Base-by-base conservation (phyloP, 2,113 vertebrate genomes). In the Sylvilagus bachmani region DNA sequence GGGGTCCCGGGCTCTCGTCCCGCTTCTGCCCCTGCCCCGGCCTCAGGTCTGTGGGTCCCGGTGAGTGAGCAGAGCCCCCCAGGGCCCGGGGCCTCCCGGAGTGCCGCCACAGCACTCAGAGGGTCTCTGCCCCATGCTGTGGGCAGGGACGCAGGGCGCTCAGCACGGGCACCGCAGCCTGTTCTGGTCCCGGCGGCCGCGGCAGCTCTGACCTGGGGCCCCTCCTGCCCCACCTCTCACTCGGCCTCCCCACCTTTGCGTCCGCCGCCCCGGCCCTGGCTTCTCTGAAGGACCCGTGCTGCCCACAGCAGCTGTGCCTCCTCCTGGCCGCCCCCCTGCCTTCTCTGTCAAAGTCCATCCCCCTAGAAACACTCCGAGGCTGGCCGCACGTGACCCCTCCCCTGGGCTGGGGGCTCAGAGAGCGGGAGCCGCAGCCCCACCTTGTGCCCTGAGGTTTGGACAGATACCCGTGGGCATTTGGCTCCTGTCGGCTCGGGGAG, bases 211-310 rank as follows among this genome's bases (percentile, higher is more conserved):
- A 51, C 75, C 75, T 53, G 44, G 19, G 22, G 27, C 75, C 25
- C 6, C 4, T 31, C 5, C 11, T 33, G 17, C 17, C 44, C 5
- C 24, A 9, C 22, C 31, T 5, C 6, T 5, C 24, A 11, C 2
- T 81, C 31, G 53, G 22, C 36, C 24, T 19, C 27, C 33, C 16
- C 29, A 25, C 10, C 38, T n/a, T 38, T 22, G n/a, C 25, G 9
- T 74, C 6, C 6, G 44, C 25, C 12, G 1, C 24, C n/a, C 13
- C 29, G 36, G 14, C 10, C 16, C 25, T 22, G 31, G 38, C 51
- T 13, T 21, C 49, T 6, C 51, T 31, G 19, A 29, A 10, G 33
- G 31, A 24, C 44, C 67, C 10, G 0, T 33, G 29, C 49, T 44
- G 55, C 49, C 27, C 22, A 8, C 14, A 27, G 6, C 5, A 49